Percentiles rank a stretch among this genome's conserved stretches.
These are phyloP conservation scores for Polydrusus cervinus DNA, from an alignment of 2,888 invertebrate species.

Conservation along the genomic window DNA sequence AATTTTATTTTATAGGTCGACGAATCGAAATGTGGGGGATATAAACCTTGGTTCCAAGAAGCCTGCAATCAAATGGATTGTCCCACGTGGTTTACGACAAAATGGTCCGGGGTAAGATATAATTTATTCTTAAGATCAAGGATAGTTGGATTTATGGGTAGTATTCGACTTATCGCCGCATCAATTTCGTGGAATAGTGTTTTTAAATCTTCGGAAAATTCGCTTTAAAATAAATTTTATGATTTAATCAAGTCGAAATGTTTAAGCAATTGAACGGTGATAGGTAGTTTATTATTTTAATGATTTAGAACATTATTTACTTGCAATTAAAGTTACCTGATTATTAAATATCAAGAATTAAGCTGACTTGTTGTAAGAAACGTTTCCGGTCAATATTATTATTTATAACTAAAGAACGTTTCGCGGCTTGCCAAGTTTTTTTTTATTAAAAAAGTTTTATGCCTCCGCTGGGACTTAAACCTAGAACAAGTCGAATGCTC, in stretches of 20 bases:
- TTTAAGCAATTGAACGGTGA: background rate
- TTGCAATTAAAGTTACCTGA: no score
- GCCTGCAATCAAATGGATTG: slow-evolving; percentile 90
- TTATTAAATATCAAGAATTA: no score
- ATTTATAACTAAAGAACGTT: no score
- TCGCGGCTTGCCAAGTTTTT: no score
- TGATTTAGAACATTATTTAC: no score
- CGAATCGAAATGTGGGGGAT: slow-evolving; percentile 85
- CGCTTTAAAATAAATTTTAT: background rate
- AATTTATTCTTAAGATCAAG: slow-evolving; percentile 33
- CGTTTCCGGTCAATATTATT: no score
- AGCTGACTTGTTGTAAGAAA: no score
- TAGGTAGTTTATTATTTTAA: no score
- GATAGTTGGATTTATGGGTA: slow-evolving; percentile 11
- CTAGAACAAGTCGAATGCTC: no score
- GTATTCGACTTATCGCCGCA: slow-evolving; percentile 18
- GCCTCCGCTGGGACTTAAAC: no score
- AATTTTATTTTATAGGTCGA: slow-evolving; percentile 75
- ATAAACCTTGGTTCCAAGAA: slow-evolving; percentile 86
- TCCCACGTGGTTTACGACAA: slow-evolving; percentile 89
- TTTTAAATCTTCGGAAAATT: slow-evolving; percentile 8
- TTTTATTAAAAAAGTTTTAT: no score
- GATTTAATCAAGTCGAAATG: background rate
- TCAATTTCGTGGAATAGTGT: background rate
- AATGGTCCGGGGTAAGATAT: slow-evolving; percentile 92